Base-by-base conservation (phyloP, 2,888 invertebrate species). In the Portevinia maculata region DNA sequence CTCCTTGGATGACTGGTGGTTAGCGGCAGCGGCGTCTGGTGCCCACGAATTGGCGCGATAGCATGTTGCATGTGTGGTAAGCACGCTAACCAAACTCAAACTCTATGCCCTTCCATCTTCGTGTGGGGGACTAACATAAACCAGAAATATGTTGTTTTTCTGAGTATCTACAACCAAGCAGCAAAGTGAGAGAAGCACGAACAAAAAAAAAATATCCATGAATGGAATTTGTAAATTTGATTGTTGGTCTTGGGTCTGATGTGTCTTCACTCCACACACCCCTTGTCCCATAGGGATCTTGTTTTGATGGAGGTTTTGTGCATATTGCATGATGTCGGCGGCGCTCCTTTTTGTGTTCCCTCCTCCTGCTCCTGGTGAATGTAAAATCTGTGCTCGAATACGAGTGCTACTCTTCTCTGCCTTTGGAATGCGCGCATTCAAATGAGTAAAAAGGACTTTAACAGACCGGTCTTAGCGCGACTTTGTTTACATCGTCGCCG, bases 211-310 rank as follows among this genome's bases (percentile, higher is more conserved):
- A 85, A 86, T 88, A 89, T 87, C 87, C 88, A 89, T 89, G 89
- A 89, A 89, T 89, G 90, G 90, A 90, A 90, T 90, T 89, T 88
- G 88, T 89, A 89, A 89, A 87, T 89, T 88, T 88, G 70, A 76
- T 76, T 70, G 81, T 76, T 76, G 81, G 62, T 39, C 52, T 60
- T 50, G 50, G 59, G 34, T 9, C 30, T 7, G 30, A 4, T 15
- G 13, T 8, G 52, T 52, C 9, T 55, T 46, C 60, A 32, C 41
- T 69, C 37, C 30, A 44, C 24, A 44, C 44, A 39, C 44, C 73
- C 44, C 62, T 46, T 32, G 24, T 46, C 44, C 57, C 28, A 57
- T 37, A 28, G 55, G 53, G 64, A 76, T 70, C 64, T 69, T 53
- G 76, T 41, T 65, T 60, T 50, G 64, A 70, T 75, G 64, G 39